Base-by-base conservation (phyloP, 2,888 invertebrate species). In the Mesorhabditis spiculigera region DNA sequence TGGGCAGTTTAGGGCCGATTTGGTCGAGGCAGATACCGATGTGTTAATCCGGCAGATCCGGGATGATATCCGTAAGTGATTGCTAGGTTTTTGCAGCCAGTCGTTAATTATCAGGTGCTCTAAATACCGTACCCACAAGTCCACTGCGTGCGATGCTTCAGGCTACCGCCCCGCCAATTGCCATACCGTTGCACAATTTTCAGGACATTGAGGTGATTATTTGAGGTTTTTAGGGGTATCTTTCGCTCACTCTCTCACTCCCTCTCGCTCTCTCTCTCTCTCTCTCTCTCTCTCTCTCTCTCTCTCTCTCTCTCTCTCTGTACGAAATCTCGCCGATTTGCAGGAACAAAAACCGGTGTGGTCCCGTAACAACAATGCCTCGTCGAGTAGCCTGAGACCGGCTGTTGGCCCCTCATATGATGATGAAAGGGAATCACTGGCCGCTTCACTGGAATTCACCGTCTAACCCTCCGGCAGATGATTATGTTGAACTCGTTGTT, bases 1-100 rank as follows among this genome's bases (percentile, higher is more conserved):
- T 13, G 10, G 50, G 6, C 13, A 5, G 6, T 43, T 10, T 42
- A 65, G 41, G 63, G 70, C 72, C 4, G 74, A 73, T 0, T 73
- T 84, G 43, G 69, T 79, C 5, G 83, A 84, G 72, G 83, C 83
- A 2, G 84, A 84, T 67, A 79, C 82, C 45, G 82, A 83, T 71
- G 85, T 84, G 44, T 73, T 84, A 5, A 81, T 84, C 62, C 72
- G 80, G 45, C 85, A 84, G 70, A 78, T 83, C 64, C 74, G 81
- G 63, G 77, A 76, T 44, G 85, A 85, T 66, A 84, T 84, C 45
- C 73, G 83, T 78, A n/a, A 72, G 75, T 69, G n/a, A n/a, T 41
- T 65, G 28, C 28, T 28, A 3, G 28, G 28, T 28, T 28, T 28
- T 28, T 50, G 8, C 58, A 50, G n/a, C 8, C 8, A 50, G 58